A percentile compares a stretch with the other conserved stretches of the same genome.
These are phyloP conservation scores for Esox niger DNA, from an alignment of 2,113 vertebrate species.

Conservation along the genomic window DNA sequence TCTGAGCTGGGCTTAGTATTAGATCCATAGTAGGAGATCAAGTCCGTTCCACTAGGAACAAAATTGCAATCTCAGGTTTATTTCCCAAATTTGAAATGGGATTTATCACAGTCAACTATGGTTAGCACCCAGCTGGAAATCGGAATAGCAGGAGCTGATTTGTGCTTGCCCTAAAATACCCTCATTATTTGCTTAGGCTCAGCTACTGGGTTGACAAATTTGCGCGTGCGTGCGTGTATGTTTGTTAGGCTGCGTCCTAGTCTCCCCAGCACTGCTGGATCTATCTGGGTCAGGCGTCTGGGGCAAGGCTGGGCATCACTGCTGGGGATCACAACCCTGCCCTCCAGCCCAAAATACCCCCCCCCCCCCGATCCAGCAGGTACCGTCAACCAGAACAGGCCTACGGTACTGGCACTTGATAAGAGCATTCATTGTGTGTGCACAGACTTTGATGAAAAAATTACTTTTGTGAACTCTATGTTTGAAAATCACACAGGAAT, in stretches of 20 bases:
- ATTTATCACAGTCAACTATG: too few species aligned
- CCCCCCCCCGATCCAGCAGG: constrained; percentile 36
- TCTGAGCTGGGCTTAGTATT: too few species aligned
- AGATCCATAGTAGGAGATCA: too few species aligned
- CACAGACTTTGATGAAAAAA: background rate
- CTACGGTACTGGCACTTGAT: constrained; percentile 35
- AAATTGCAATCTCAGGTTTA: too few species aligned
- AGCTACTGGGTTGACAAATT: constrained; percentile 30
- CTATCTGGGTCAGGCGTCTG: constrained; percentile 63
- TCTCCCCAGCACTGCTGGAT: constrained; percentile 23
- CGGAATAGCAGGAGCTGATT: constrained; percentile 32
- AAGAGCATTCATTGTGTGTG: background rate
- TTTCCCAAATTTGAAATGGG: too few species aligned
- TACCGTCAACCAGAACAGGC: constrained; percentile 44
- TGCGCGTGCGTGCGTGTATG: constrained; percentile 12
- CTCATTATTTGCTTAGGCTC: constrained; percentile 15
- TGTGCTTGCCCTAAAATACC: constrained; percentile 37
- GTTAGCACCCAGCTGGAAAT: constrained; percentile 7
- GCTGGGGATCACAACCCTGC: constrained; percentile 37
- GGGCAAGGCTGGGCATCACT: constrained; percentile 60
- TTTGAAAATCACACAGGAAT: too few species aligned
- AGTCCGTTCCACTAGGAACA: too few species aligned
- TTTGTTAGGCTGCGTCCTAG: constrained; percentile 4
- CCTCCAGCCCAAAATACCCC: constrained; percentile 9
- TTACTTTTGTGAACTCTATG: constrained; percentile 27